These are phyloP conservation scores for Coreoperca whiteheadi DNA, from an alignment of 2,113 vertebrate genomes.

Conservation along the genomic window DNA sequence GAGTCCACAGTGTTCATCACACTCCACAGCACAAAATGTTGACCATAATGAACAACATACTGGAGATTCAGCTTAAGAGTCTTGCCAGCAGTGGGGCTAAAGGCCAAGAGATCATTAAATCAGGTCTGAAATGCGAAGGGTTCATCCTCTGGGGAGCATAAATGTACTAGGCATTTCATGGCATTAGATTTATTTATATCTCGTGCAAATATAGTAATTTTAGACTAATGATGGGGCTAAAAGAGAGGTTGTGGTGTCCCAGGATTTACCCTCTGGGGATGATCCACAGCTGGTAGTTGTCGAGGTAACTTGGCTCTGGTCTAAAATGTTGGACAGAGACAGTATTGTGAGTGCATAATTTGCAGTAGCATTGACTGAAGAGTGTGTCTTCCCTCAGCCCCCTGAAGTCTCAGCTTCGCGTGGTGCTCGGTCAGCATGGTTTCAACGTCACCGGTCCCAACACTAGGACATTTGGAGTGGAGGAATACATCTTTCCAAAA, in stretches of 20 bases:
- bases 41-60: neutral
- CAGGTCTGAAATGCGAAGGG: neutral
- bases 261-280: neutral
- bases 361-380: neutral
- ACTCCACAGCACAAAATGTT: neutral
- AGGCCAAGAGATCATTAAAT: conserved; percentile 11
- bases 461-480: conserved; percentile 87
- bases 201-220: neutral
- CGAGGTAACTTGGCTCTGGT: neutral
- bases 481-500: conserved; percentile 88
- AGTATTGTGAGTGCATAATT: neutral
- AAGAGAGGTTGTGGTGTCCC: neutral
- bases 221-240: neutral
- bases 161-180: neutral
- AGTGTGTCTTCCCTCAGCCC: conserved; percentile 81
- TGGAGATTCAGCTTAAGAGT: neutral
- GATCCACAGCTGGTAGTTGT: neutral
- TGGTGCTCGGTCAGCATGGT: conserved; percentile 94
- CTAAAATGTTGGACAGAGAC: neutral
- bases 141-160: neutral
- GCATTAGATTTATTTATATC: neutral
- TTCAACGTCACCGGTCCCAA: conserved; percentile 89
- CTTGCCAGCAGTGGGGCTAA: neutral
- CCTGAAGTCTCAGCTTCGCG: conserved; percentile 82
- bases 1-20: conserved; percentile 8